Evolutionary conservation across 2,797 vertebrate species (phyloP), one percentile per base, ranked within the genome.

Genomic region (Pitangus sulphuratus): DNA sequence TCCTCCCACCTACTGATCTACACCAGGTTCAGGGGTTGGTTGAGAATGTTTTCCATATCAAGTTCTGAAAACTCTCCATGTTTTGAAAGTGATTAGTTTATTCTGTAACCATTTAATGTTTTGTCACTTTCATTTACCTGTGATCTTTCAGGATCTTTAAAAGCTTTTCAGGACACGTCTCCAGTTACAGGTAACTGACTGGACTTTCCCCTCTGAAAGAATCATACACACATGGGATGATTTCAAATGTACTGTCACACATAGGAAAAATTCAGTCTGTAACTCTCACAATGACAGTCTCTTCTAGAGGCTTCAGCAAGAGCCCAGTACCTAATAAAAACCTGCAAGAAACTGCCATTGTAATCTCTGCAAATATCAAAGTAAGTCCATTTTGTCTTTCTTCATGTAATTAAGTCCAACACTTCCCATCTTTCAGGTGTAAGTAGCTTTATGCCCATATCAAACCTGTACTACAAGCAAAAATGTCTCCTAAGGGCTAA

Each of bases 1-100:
- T 70, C 20, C 20, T 58, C 21, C 26, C 25, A 30, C 14, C 60
- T 33, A 35, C 20, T 0, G 0, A 48, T 13, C 21, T 48, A 7
- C 12, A 47, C 9, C 31, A 75, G 10, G 5, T 33, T 81, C 40
- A 47, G 25, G 40, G 13, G 13, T 18, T n/a, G 5, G 3, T 11
- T 28, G 3, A 21, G 65, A n/a, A 16, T 8, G 1, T 72, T 90
- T 87, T 57, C 35, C 47, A 4, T 13, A 72, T 3, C 21, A 80
- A 70, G 3, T 13, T 77, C n/a, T 51, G n/a, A 10, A 39, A 57
- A 80, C 4, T 47, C 15, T 11, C 22, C 5, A 9, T n/a, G 9
- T 14, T 62, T 72, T 70, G 24, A 51, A 74, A 77, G 9, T 9
- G 4, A 51, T 24, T 54, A 14, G 3, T 78, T 82, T 78, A 8